phyloP scores from a whole-genome alignment of 2,113 vertebrate species.

The Lathamus discolor region DNA sequence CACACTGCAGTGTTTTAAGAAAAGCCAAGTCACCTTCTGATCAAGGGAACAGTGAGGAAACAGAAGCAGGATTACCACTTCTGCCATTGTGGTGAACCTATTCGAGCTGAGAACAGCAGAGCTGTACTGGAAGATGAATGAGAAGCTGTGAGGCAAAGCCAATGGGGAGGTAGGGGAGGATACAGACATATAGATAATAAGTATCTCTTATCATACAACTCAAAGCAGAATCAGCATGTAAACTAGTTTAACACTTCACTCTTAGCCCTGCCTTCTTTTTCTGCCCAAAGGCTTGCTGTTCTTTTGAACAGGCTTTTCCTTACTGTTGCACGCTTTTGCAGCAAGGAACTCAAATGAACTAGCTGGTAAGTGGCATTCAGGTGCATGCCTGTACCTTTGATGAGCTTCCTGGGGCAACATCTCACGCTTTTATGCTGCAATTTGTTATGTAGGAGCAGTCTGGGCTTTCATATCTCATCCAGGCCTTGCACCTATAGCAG shows the following conservation, averaged over 20 bases:
- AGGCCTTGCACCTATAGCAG: neutral
- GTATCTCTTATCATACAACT: neutral
- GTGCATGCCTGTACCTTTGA: neutral
- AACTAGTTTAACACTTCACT: neutral
- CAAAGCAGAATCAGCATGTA: neutral
- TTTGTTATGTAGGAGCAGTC: neutral
- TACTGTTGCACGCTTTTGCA: neutral
- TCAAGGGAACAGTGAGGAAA: neutral
- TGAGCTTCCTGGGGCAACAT: neutral
- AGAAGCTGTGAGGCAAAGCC: neutral
- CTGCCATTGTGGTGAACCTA: neutral
- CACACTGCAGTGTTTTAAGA: neutral
- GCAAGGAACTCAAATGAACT: neutral
- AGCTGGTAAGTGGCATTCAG: neutral
- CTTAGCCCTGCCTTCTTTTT: neutral
- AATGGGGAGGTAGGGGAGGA: neutral
- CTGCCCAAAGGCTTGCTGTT: neutral
- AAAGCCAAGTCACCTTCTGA: neutral
- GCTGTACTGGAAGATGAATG: neutral
- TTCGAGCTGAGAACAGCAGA: neutral
- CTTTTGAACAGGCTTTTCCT: neutral
- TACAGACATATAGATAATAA: neutral
- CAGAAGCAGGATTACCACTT: neutral
- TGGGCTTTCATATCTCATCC: neutral
- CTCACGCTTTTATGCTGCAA: neutral